Conservation (phyloP, 1,140 invertebrate species). For the Sinonovacula constricta region DNA sequence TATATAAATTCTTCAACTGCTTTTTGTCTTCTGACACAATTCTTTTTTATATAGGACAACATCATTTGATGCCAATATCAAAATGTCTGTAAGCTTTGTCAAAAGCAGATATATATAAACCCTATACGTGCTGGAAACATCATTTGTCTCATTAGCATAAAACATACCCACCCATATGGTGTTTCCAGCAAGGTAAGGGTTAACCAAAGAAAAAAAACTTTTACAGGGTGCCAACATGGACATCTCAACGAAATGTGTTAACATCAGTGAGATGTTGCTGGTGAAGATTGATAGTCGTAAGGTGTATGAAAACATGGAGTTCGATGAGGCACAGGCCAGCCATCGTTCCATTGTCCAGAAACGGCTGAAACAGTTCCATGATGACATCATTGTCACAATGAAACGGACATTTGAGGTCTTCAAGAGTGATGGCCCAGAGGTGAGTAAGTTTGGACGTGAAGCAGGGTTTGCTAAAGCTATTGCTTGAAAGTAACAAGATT, state of each 20-base stretch:
- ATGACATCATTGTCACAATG: conserved; percentile 75
- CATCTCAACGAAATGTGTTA: conserved; percentile 87
- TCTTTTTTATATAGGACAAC: no score
- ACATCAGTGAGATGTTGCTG: conserved; percentile 86
- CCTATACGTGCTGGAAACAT: no score
- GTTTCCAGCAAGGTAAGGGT: no score
- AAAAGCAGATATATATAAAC: no score
- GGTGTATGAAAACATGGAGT: conserved; percentile 79
- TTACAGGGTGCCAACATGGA: conserved; percentile 83
- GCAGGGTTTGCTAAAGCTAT: no score
- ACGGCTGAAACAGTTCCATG: conserved; percentile 72
- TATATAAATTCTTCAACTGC: no score
- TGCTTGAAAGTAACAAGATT: no score
- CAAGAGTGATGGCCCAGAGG: conserved; percentile 77
- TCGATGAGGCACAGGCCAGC: conserved; percentile 77
- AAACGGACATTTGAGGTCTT: conserved; percentile 79
- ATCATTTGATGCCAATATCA: no score
- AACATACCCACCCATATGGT: no score
- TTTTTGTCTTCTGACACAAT: no score
- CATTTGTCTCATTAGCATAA: no score
- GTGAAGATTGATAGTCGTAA: conserved; percentile 82
- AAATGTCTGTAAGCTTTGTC: no score
- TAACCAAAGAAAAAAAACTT: neutral
- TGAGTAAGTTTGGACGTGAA: conserved; percentile 35
- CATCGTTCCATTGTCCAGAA: conserved; percentile 71